Percentiles rank a stretch among this genome's conserved stretches.
Evolutionary conservation across 2,113 vertebrate genomes (phyloP).

Genomic region (Delphinus delphis): DNA sequence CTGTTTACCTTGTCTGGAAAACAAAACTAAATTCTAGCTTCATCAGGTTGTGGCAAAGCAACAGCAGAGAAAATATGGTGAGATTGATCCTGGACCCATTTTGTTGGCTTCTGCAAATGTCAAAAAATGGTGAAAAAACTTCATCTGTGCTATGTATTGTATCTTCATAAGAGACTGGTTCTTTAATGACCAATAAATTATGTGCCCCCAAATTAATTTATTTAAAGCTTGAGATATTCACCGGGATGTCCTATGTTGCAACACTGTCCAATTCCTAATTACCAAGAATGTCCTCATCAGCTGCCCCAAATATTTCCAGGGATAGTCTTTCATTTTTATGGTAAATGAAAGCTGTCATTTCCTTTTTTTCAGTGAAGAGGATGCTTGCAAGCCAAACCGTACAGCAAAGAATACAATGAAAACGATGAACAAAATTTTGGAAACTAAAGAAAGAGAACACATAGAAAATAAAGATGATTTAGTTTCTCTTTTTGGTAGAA

Average conservation of each 20-base stretch:
- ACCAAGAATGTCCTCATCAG: not conserved
- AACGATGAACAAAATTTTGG: constrained; percentile 21
- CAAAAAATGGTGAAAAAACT: not conserved
- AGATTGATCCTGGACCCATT: not conserved
- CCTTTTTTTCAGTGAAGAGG: not conserved
- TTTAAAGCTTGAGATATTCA: not conserved
- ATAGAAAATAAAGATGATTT: constrained; percentile 46
- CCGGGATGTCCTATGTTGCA: not conserved
- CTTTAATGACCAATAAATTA: not conserved
- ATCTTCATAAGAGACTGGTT: not conserved
- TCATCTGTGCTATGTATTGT: not conserved
- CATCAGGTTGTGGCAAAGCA: not conserved
- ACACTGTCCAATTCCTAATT: not conserved
- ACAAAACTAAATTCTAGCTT: not conserved
- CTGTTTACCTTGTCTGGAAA: not conserved
- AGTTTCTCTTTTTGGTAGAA: not conserved
- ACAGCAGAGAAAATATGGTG: not conserved
- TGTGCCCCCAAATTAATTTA: not conserved
- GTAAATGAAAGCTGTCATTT: constrained; percentile 38
- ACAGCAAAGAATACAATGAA: not conserved
- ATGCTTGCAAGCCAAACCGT: constrained; percentile 30
- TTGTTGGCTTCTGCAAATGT: not conserved
- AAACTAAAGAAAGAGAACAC: not conserved
- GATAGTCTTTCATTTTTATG: not conserved
- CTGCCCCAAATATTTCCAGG: not conserved